Conservation (phyloP, 1,140 invertebrate genomes). For the Orchestia grillus region DNA sequence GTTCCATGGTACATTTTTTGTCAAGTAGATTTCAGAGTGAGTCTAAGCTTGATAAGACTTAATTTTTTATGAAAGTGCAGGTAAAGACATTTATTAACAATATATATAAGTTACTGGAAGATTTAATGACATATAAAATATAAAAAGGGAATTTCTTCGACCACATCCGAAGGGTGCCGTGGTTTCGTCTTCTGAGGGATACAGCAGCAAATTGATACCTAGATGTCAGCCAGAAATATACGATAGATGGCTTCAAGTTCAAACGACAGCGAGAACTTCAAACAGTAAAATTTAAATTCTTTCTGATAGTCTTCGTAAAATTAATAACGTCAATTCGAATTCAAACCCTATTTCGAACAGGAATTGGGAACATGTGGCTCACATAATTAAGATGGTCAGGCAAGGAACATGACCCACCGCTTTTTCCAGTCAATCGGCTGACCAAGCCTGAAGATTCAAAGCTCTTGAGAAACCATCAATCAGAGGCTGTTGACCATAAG, state of each 20-base stretch:
- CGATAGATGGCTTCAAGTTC: not conserved
- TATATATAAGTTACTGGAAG: not conserved
- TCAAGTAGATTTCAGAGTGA: not conserved
- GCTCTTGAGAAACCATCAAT: conserved; percentile 53
- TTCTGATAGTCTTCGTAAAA: not conserved
- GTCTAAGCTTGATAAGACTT: not conserved
- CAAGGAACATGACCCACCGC: not conserved
- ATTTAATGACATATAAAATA: not conserved
- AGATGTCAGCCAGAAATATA: not conserved
- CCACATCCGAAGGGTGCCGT: not conserved
- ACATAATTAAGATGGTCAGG: not conserved
- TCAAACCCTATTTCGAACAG: not conserved
- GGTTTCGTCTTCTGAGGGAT: not conserved
- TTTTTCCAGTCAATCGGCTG: conserved; percentile 4
- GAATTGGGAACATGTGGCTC: not conserved
- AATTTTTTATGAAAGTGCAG: not conserved
- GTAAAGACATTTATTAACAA: not conserved
- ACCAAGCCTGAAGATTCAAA: not conserved
- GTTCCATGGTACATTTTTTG: not conserved
- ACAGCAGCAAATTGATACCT: not conserved
- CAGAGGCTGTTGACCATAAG: conserved; percentile 52
- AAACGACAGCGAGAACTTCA: not conserved
- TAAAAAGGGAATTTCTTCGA: not conserved
- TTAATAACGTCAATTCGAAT: not conserved
- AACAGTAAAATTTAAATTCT: not conserved